Evolutionary conservation across 2,888 invertebrate species (phyloP).

Genomic region (Sipha maydis): DNA sequence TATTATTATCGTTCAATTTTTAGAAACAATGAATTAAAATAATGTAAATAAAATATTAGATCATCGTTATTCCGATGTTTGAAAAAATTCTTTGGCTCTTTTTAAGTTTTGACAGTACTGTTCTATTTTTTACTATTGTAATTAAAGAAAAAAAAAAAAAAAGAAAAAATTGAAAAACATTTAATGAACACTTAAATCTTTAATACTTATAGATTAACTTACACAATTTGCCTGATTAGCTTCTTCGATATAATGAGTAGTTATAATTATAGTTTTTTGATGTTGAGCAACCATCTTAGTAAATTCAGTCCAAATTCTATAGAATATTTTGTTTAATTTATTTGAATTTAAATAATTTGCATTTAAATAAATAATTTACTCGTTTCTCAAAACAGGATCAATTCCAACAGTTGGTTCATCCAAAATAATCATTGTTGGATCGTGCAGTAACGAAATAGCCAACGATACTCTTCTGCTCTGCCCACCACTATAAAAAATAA

Average conservation of each 20-base stretch:
- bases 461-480: constrained; percentile 70
- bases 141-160: too few relatives aligned
- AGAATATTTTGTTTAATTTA: not conserved
- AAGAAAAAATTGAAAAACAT: too few relatives aligned
- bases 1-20: too few relatives aligned
- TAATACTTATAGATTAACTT: not conserved
- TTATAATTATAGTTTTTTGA: constrained; percentile 65
- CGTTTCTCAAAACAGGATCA: constrained; percentile 69
- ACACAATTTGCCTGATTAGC: constrained; percentile 57
- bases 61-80: too few relatives aligned
- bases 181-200: too few relatives aligned
- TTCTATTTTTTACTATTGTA: not conserved
- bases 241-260: constrained; percentile 66
- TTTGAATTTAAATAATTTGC: too few relatives aligned
- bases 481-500: constrained; percentile 68
- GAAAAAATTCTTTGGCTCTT: too few relatives aligned
- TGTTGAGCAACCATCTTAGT: constrained; percentile 61
- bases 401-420: constrained; percentile 69
- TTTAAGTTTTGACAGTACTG: not conserved
- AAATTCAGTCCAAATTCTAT: constrained; percentile 65
- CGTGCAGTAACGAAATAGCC: constrained; percentile 70
- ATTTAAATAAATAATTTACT: constrained; percentile 23
- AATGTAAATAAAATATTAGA: too few relatives aligned
- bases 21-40: too few relatives aligned
- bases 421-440: constrained; percentile 69